Evolutionary conservation across 1,140 invertebrate species (phyloP).

Genomic region (Solen grandis): DNA sequence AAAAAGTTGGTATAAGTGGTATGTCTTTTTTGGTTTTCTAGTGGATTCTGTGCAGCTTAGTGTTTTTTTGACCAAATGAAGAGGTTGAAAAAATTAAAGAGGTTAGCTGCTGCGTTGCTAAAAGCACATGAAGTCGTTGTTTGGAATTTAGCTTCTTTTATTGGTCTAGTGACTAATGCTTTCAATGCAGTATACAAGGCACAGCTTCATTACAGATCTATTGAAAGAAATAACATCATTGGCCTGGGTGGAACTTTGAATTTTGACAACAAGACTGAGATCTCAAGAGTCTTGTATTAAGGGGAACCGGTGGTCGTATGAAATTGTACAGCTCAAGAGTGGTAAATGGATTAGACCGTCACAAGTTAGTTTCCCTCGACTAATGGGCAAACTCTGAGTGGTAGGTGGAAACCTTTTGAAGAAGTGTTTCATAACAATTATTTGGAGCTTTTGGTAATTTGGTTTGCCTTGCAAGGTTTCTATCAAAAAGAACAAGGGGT

Average conservation of each 20-base stretch:
- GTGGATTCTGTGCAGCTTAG: not conserved
- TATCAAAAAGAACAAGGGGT: not conserved
- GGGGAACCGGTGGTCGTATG: conserved; percentile 51
- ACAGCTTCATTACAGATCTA: conserved; percentile 27
- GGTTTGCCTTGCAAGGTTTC: not conserved
- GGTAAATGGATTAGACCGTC: conserved; percentile 18
- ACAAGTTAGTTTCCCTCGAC: too few relatives aligned
- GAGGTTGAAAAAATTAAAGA: not conserved
- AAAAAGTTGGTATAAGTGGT: not conserved
- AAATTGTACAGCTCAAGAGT: too few relatives aligned
- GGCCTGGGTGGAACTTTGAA: too few relatives aligned
- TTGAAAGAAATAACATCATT: conserved; percentile 45
- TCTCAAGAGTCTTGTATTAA: conserved; percentile 8
- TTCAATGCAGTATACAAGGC: conserved; percentile 37
- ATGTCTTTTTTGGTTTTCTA: not conserved
- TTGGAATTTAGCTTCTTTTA: conserved; percentile 32
- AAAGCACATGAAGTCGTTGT: too few relatives aligned
- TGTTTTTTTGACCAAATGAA: not conserved
- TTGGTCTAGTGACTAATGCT: conserved; percentile 37
- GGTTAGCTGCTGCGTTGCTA: not conserved
- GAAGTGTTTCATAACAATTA: not conserved
- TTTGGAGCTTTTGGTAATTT: conserved; percentile 24
- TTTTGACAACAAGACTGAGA: conserved; percentile 36
- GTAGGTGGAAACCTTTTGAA: conserved; percentile 7
- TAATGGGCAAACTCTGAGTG: too few relatives aligned